These are phyloP conservation scores for Sapajus apella DNA, from an alignment of 2,113 vertebrate species.

Conservation along the genomic window DNA sequence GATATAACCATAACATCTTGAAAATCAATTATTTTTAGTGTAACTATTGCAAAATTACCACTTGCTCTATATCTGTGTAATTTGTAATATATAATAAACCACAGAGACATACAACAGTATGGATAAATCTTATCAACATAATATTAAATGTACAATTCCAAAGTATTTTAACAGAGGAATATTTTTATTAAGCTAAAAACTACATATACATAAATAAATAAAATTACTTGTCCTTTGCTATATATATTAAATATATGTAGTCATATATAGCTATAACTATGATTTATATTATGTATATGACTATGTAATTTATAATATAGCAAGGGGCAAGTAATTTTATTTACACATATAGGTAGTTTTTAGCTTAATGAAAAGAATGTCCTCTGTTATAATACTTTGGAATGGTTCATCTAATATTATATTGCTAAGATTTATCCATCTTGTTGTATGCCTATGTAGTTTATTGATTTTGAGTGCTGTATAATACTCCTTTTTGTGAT, in stretches of 20 bases:
- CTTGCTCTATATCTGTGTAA: no score
- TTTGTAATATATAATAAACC: no score
- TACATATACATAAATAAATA: no score
- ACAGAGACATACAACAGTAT: no score
- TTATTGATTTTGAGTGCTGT: slow-evolving; percentile 20
- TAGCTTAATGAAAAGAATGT: neutral
- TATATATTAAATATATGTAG: neutral
- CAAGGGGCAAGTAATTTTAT: no score
- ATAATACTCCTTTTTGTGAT: neutral
- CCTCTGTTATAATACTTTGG: neutral
- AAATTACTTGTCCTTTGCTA: no score
- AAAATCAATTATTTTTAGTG: neutral
- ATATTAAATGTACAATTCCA: no score
- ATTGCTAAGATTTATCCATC: neutral
- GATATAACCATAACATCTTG: neutral
- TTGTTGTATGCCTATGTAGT: neutral
- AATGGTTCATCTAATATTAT: neutral
- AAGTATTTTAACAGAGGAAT: no score
- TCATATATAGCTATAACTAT: no score
- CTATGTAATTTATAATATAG: neutral
- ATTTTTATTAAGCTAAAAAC: no score
- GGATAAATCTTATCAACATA: no score
- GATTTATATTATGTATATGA: neutral
- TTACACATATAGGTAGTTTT: neutral
- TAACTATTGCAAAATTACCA: neutral